Percentiles rank a stretch among this genome's conserved stretches.
Conservation (phyloP, 2,113 vertebrate genomes). For the Oxyura jamaicensis region DNA sequence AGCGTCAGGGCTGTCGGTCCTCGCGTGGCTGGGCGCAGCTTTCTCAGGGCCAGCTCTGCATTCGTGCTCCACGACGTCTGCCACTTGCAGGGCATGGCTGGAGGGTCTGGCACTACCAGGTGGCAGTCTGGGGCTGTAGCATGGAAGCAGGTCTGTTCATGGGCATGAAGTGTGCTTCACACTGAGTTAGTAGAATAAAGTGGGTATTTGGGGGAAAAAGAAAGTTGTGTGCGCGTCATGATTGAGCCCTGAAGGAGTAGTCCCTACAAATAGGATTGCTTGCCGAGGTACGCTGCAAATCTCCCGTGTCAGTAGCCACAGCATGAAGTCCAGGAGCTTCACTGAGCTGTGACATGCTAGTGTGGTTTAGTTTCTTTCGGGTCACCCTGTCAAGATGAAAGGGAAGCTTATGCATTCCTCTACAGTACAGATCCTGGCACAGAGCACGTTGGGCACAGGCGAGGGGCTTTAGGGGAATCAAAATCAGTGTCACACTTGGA, state of each 20-base stretch:
- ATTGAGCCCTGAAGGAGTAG: not conserved
- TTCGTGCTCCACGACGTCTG: fast-evolving
- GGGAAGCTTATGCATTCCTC: not conserved
- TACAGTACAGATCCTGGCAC: not conserved
- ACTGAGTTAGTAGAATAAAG: not conserved
- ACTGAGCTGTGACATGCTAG: not conserved
- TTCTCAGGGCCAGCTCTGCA: not conserved
- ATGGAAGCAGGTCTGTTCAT: fast-evolving
- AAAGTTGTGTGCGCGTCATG: not conserved
- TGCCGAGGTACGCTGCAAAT: no score
- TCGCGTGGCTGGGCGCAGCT: not conserved
- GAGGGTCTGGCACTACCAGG: not conserved
- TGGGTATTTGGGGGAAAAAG: not conserved
- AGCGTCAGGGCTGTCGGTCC: not conserved
- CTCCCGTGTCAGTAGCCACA: not conserved
- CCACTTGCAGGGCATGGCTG: not conserved
- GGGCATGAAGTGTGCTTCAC: not conserved
- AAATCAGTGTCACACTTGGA: not conserved
- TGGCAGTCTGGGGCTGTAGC: not conserved
- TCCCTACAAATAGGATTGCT: not conserved
- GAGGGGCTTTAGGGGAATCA: not conserved
- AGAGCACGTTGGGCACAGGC: fast-evolving
- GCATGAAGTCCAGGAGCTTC: not conserved
- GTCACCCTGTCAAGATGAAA: not conserved
- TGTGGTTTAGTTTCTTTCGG: not conserved